Evolutionary conservation across 2,797 vertebrate species (phyloP), one percentile per base, ranked within the genome.

Genomic region (Enteromius viviparus): DNA sequence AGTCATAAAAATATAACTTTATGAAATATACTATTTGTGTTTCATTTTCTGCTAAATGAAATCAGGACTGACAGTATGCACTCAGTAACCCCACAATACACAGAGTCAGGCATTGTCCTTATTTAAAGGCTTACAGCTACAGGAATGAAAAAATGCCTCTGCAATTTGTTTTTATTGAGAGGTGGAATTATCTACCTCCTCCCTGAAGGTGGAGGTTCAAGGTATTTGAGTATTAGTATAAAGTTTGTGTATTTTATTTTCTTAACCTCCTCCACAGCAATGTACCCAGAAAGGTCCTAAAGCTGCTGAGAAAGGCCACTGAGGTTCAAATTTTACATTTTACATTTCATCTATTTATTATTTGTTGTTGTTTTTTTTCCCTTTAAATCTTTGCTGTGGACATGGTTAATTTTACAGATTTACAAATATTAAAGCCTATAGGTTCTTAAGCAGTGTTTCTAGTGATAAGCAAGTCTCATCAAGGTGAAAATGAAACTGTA

Each of bases 91-190:
- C 45, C 58, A 49, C 21, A 11, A 14, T 74, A 42, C 23, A 23
- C 55, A 53, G 12, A 37, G 47, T 66, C 45, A 42, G 58, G 45
- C n/a, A 75, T 82, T 51, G 32, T 65, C 42, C 32, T 65, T 72
- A n/a, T 74, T 64, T 65, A 51, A 65, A 74, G 47, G 60, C 71
- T 81, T 65, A 81, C 14, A 74, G 55, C 29, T 53, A 65, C 3
- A 4, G 32, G 60, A 75, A 82, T 82, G 15, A 75, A 55, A 49
- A 51, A 64, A 53, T 75, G 32, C 45, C 29, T 66, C 65, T 81
- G 32, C 53, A 15, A 82, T 75, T 81, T 65, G 58, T 64, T 81
- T 78, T 47, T 78, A 51, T 64, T 53, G 45, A 51, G 58, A 23
- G 17, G 34, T 47, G 32, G 47, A 64, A 75, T 82, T 42, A 42